These are phyloP conservation scores for Oreamnos americanus DNA, from an alignment of 2,113 vertebrate species.

Conservation along the genomic window DNA sequence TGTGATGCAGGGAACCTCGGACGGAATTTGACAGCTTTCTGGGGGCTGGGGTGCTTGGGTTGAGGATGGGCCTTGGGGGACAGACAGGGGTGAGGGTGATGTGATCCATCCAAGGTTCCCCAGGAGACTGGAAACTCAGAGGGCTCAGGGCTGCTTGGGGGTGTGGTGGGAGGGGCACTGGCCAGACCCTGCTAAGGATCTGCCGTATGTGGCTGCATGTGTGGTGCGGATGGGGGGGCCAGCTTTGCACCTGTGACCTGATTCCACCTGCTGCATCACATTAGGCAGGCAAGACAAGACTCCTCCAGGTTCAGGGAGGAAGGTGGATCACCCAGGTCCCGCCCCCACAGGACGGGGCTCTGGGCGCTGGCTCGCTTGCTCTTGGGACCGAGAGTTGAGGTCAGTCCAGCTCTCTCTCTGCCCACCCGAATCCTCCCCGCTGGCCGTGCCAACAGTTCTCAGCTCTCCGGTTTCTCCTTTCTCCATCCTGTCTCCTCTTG, in stretches of 20 bases:
- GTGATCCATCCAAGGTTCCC: not conserved
- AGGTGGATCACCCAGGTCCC: not conserved
- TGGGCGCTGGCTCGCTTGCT: not conserved
- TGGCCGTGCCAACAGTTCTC: not conserved
- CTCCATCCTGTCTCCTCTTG: not conserved
- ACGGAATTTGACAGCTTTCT: no score
- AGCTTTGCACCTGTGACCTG: not conserved
- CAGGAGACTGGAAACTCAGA: not conserved
- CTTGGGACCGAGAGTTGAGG: not conserved
- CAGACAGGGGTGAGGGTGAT: not conserved
- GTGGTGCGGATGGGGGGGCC: not conserved
- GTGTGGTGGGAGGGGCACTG: not conserved
- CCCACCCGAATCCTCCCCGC: accelerated
- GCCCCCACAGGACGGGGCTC: not conserved
- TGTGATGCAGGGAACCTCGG: not conserved
- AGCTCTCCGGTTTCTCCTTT: no score
- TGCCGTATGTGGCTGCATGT: not conserved
- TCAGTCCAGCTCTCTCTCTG: not conserved
- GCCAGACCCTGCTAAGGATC: not conserved
- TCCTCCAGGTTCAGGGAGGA: not conserved
- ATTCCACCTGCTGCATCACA: not conserved
- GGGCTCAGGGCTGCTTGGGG: not conserved
- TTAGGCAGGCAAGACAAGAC: not conserved
- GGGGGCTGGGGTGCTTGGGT: not conserved
- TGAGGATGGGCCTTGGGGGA: not conserved